phyloP scores from a whole-genome alignment of 2,888 invertebrate genomes.

The Monoplex corrugatus region DNA sequence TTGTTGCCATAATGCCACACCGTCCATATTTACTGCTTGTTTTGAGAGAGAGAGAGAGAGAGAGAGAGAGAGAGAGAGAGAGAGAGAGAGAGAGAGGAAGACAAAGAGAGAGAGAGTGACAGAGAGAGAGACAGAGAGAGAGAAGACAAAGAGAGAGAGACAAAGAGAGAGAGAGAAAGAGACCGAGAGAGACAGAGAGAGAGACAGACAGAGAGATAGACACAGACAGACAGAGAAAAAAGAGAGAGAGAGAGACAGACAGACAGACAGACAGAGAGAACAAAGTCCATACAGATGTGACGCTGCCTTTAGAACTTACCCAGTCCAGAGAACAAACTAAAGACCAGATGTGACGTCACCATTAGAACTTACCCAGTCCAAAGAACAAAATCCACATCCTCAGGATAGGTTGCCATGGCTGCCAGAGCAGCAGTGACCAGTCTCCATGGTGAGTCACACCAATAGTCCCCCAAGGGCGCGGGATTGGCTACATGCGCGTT shows the following conservation, averaged over 20 bases:
- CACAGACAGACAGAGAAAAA: not conserved
- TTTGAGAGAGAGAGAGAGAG: not conserved
- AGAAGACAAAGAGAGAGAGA: not conserved
- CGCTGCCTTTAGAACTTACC: too few relatives aligned
- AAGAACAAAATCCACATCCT: slow-evolving; percentile 95
- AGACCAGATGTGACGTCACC: too few relatives aligned
- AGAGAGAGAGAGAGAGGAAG: not conserved
- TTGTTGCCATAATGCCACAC: too few relatives aligned
- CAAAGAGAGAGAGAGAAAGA: not conserved
- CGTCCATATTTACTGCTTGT: too few relatives aligned
- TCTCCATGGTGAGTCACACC: slow-evolving; percentile 94
- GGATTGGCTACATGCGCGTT: slow-evolving; percentile 60
- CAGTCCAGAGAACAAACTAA: too few relatives aligned
- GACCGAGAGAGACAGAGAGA: not conserved
- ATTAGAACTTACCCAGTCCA: slow-evolving; percentile 98
- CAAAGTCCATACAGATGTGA: not conserved
- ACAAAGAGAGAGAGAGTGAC: not conserved
- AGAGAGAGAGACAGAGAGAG: not conserved
- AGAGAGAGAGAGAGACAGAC: not conserved
- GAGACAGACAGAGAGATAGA: not conserved
- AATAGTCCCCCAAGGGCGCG: slow-evolving; percentile 89
- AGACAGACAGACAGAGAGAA: not conserved
- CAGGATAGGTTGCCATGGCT: slow-evolving; percentile 92
- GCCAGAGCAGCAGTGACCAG: slow-evolving; percentile 93
- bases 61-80: not conserved